Evolutionary conservation across 1,140 invertebrate species (phyloP), one percentile per base, ranked within the genome.

Genomic region (Aplysia californica): DNA sequence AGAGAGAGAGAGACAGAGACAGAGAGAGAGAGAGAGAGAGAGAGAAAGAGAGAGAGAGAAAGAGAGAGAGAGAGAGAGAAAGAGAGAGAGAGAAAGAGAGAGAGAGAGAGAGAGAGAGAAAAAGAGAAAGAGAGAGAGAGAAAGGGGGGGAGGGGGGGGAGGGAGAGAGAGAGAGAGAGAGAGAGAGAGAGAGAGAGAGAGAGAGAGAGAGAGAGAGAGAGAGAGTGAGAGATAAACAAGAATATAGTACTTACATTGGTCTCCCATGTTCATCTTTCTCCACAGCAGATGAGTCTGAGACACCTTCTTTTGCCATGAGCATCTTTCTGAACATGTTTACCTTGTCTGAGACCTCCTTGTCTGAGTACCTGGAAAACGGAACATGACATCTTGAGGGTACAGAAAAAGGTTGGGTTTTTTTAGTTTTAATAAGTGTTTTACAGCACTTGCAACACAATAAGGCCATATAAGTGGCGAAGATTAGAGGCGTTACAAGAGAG

Each of bases 281-380:
- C 80, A 92, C 79, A 33, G 78, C 80, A 85, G 84, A 92, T 90
- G 79, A 90, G 85, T 90, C 88, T 55, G 88, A 86, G 5, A 86
- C 86, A 50, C 91, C 90, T 75, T 93, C 91, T 81, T 93, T 92
- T 74, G 93, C 93, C 85, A 95, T 92, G 80, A 97, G 91, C 91
- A 95, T 94, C 84, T 93, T 93, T 36, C 96, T 91, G 89, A 95
- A 97, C 58, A 93, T 93, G 35, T 93, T 92, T 56, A 97, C 94
- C 83, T 96, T 95, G 81, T 93, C 91, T 79, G 94, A 92, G 78
- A 97, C 95, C 86, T 95, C 94, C 83, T 95, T 94, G 83, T 93
- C 92, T 58, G 92, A 91, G 88, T 94, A 95, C 86, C 95, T 95
- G 81, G 1, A 86, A 84, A 55, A 77, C n/a, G n/a, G n/a, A n/a